These are phyloP conservation scores for Drosophila yakuba DNA, from an alignment of 1,140 invertebrate genomes.

Conservation along the genomic window DNA sequence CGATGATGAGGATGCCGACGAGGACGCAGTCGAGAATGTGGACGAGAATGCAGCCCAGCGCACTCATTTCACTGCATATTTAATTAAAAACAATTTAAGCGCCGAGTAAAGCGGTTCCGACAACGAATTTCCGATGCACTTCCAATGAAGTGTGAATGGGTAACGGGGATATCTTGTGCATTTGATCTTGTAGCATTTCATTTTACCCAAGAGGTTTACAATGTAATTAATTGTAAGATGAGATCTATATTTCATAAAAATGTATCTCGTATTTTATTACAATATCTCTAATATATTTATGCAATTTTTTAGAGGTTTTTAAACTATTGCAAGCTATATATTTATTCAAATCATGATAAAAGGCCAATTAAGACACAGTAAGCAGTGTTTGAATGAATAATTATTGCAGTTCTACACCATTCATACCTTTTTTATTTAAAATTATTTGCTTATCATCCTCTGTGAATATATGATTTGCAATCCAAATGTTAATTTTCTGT, in stretches of 20 bases:
- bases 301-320: neutral
- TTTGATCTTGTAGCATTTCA: neutral
- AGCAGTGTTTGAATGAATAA: too few relatives aligned
- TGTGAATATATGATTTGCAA: slow-evolving; percentile 1
- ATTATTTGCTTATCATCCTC: too few relatives aligned
- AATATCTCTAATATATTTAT: too few relatives aligned
- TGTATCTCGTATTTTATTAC: too few relatives aligned
- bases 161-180: neutral
- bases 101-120: neutral
- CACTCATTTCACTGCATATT: slow-evolving; percentile 41
- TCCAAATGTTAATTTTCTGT: slow-evolving; percentile 19
- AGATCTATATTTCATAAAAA: too few relatives aligned
- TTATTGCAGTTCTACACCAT: too few relatives aligned
- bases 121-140: slow-evolving; percentile 13
- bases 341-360: neutral
- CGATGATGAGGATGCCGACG: slow-evolving; percentile 19
- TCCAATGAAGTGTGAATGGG: neutral
- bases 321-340: too few relatives aligned
- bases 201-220: too few relatives aligned
- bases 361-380: too few relatives aligned
- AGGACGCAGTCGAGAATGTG: neutral
- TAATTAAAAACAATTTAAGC: slow-evolving; percentile 55
- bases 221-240: too few relatives aligned
- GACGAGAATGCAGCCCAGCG: slow-evolving; percentile 1
- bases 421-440: neutral